These are phyloP conservation scores for Leontocebus nigricollis DNA, from an alignment of 2,797 vertebrate genomes.

Conservation along the genomic window DNA sequence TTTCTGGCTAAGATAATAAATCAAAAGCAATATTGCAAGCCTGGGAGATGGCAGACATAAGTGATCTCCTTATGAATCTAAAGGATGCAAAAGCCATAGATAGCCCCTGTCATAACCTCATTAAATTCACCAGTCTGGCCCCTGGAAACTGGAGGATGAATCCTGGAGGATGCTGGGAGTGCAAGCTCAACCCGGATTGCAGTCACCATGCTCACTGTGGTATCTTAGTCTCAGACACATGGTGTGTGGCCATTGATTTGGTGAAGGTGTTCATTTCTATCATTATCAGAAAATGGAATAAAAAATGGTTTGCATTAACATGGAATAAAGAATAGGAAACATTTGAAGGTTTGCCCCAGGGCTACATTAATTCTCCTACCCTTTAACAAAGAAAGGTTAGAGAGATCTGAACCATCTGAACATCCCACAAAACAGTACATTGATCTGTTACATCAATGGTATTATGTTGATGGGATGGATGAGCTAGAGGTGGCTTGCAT, in stretches of 20 bases:
- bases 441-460: rapidly evolving
- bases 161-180: neutral
- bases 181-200: no score
- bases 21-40: neutral
- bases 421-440: neutral
- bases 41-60: neutral
- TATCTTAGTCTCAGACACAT: neutral
- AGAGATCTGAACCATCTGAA: neutral
- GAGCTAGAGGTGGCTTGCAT: neutral
- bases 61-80: neutral
- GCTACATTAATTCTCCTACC: neutral
- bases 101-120: neutral
- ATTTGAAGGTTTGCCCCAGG: neutral
- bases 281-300: neutral
- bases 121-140: neutral
- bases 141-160: neutral
- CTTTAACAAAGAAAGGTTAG: neutral
- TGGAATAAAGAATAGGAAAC: neutral
- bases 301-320: neutral
- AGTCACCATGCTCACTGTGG: no score
- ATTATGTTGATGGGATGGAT: neutral
- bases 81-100: neutral
- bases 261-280: neutral
- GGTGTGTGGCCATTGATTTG: neutral
- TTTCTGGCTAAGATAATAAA: neutral